These are phyloP conservation scores for Leucophenga montana DNA, from an alignment of 2,888 invertebrate species.

Conservation along the genomic window DNA sequence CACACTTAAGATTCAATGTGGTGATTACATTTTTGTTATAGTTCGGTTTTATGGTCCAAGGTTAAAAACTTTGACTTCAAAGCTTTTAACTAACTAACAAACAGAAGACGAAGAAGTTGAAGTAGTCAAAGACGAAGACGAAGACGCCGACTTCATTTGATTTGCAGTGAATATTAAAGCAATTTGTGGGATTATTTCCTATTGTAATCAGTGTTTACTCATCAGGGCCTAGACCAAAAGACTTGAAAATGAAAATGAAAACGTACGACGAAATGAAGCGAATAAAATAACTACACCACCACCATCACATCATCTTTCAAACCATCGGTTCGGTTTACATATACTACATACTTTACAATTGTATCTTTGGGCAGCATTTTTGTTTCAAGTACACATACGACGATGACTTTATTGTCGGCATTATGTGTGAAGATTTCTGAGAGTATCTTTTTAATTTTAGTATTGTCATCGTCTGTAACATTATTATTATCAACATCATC, in stretches of 20 bases:
- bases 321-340: neutral
- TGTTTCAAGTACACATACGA: constrained; percentile 59
- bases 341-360: too few relatives aligned
- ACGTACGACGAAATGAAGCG: constrained; percentile 3
- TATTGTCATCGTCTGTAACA: constrained; percentile 12
- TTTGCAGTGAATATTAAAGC: constrained; percentile 68
- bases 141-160: constrained; percentile 62
- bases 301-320: neutral
- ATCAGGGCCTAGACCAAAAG: constrained; percentile 41
- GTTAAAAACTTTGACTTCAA: constrained; percentile 62
- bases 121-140: constrained; percentile 44
- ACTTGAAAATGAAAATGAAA: constrained; percentile 26
- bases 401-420: constrained; percentile 40
- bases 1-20: constrained; percentile 64
- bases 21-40: constrained; percentile 55
- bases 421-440: constrained; percentile 34
- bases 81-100: constrained; percentile 9
- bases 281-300: neutral
- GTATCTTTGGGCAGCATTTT: neutral
- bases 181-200: constrained; percentile 68
- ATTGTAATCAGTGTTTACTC: constrained; percentile 64
- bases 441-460: constrained; percentile 17
- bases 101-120: neutral
- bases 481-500: constrained; percentile 25
- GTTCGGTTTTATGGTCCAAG: constrained; percentile 59